Percentiles rank a stretch among this genome's conserved stretches.
phyloP scores from a whole-genome alignment of 2,797 vertebrate species.

The Schizopygopsis pylzovi region DNA sequence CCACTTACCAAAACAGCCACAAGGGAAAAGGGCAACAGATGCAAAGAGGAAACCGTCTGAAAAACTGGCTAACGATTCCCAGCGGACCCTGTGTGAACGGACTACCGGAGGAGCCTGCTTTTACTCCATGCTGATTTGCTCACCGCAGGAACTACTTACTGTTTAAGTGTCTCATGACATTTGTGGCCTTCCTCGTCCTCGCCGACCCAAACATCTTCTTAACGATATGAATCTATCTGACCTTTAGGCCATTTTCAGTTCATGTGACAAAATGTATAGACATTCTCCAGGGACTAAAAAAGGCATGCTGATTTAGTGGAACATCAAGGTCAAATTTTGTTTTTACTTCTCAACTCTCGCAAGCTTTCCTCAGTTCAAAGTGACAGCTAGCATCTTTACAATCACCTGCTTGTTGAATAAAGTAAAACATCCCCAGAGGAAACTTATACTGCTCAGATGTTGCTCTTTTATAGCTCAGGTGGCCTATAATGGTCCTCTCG shows the following conservation, averaged over 20 bases:
- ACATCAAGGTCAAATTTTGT: slow-evolving; percentile 9
- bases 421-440: background rate
- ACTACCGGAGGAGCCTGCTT: slow-evolving; percentile 31
- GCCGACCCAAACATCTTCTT: slow-evolving; percentile 34
- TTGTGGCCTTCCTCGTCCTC: background rate
- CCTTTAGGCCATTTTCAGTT: slow-evolving; percentile 39
- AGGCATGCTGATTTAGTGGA: slow-evolving; percentile 5
- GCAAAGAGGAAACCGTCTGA: slow-evolving; percentile 58
- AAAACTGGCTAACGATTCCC: slow-evolving; percentile 72
- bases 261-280: slow-evolving; percentile 42
- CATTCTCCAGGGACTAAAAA: slow-evolving; percentile 35
- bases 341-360: background rate
- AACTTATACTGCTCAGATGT: background rate
- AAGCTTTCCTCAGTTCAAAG: background rate
- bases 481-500: background rate
- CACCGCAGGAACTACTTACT: slow-evolving; percentile 34
- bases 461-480: background rate
- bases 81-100: slow-evolving; percentile 63
- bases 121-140: slow-evolving; percentile 24
- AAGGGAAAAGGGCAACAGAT: slow-evolving; percentile 65
- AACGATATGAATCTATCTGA: slow-evolving; percentile 17
- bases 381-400: background rate
- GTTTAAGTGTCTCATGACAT: slow-evolving; percentile 50
- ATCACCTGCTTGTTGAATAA: background rate
- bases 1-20: slow-evolving; percentile 70